Conservation (phyloP, 1,140 invertebrate genomes). For the Choristoneura fumiferana region DNA sequence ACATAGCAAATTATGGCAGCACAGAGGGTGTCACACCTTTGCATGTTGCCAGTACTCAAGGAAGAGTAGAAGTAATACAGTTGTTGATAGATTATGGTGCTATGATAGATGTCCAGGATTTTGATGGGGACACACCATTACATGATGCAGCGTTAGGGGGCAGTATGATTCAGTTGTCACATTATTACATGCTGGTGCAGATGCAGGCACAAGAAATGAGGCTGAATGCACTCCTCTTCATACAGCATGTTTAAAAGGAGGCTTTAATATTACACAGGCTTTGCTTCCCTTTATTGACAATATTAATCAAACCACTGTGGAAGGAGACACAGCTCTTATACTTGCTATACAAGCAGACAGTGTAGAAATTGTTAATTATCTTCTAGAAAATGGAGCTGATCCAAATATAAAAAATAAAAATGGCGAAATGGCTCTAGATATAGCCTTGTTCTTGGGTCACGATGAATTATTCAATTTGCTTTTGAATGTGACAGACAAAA, state of each 20-base stretch:
- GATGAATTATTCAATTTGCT: constrained; percentile 55
- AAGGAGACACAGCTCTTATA: constrained; percentile 63
- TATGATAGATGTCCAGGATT: constrained; percentile 82
- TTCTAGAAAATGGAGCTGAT: constrained; percentile 63
- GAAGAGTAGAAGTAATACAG: constrained; percentile 79
- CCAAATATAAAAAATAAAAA: constrained; percentile 53
- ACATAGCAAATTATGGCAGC: constrained; percentile 69
- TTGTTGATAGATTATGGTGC: constrained; percentile 82
- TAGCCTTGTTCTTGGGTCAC: constrained; percentile 52
- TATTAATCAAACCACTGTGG: constrained; percentile 55
- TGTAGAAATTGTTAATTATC: constrained; percentile 56
- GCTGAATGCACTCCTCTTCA: constrained; percentile 80
- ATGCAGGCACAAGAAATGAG: constrained; percentile 80
- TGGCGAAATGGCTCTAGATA: constrained; percentile 54
- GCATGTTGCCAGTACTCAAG: constrained; percentile 83
- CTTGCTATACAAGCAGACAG: constrained; percentile 51
- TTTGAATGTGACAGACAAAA: constrained; percentile 47
- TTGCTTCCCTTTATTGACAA: constrained; percentile 62
- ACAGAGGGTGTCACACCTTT: constrained; percentile 81
- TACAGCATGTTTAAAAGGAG: constrained; percentile 75
- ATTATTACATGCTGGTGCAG: constrained; percentile 82
- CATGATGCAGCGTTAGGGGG: constrained; percentile 83
- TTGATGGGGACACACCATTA: constrained; percentile 84
- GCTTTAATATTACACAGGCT: constrained; percentile 45
- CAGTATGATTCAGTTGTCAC: constrained; percentile 78